Evolutionary conservation across 2,797 vertebrate species (phyloP).

Genomic region (Sibirionetta formosa): DNA sequence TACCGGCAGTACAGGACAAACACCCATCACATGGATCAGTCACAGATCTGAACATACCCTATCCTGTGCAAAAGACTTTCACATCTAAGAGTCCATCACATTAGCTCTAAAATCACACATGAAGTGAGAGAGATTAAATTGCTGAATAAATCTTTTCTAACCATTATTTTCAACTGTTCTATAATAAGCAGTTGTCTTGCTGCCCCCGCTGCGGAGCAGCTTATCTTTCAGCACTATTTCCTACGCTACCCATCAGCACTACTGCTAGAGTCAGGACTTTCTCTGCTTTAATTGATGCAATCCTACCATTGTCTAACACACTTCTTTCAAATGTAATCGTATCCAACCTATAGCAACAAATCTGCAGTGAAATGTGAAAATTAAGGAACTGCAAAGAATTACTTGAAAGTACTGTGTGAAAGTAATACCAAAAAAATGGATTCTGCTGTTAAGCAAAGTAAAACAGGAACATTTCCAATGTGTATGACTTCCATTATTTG

Average conservation of each 20-base stretch:
- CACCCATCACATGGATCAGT: accelerated
- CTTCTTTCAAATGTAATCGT: background rate
- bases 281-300: background rate
- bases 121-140: background rate
- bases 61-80: background rate
- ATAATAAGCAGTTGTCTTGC: background rate
- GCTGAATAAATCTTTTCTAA: background rate
- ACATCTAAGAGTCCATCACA: accelerated
- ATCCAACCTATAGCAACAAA: background rate
- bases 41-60: accelerated
- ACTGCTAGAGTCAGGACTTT: background rate
- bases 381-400: background rate
- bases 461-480: background rate
- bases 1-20: background rate
- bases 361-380: background rate
- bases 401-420: conserved; percentile 31
- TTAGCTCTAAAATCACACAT: background rate
- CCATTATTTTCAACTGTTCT: background rate
- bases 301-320: background rate
- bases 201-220: background rate
- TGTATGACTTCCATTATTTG: background rate
- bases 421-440: background rate
- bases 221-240: background rate
- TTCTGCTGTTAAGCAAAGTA: background rate
- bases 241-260: background rate